These are phyloP conservation scores for Popillia japonica DNA, from an alignment of 1,140 invertebrate species.

Conservation along the genomic window DNA sequence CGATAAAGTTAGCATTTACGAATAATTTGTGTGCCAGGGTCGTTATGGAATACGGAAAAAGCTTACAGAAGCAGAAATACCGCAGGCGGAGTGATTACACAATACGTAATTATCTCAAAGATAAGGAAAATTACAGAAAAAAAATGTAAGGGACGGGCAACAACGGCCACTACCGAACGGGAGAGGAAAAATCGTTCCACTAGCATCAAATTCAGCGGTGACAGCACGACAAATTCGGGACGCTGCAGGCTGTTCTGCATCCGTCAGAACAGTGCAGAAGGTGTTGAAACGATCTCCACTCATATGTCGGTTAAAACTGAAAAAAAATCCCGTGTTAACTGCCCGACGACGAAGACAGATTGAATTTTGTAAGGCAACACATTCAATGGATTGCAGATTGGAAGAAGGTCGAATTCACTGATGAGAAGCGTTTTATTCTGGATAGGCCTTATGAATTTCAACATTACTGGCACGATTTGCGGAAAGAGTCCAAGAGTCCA, in stretches of 20 bases:
- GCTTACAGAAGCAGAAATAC: background rate
- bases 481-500: constrained; percentile 51
- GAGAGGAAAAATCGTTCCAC: constrained; percentile 38
- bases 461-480: constrained; percentile 59
- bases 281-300: constrained; percentile 37
- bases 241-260: no score
- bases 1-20: background rate
- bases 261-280: constrained; percentile 31
- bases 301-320: constrained; percentile 5
- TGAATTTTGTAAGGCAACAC: constrained; percentile 38
- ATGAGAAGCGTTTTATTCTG: constrained; percentile 59
- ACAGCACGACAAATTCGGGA: constrained; percentile 34
- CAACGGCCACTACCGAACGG: constrained; percentile 21
- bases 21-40: background rate
- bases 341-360: constrained; percentile 10
- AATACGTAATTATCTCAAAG: no score
- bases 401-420: constrained; percentile 55
- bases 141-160: constrained; percentile 37
- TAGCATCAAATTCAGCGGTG: constrained; percentile 37
- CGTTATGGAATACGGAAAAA: background rate
- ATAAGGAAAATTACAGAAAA: constrained; percentile 42
- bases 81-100: background rate
- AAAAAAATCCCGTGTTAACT: constrained; percentile 38
- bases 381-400: constrained; percentile 35
- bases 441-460: constrained; percentile 60